Evolutionary conservation across 1,140 invertebrate genomes (phyloP), one percentile per base, ranked within the genome.

Genomic region (Drosophila lini): DNA sequence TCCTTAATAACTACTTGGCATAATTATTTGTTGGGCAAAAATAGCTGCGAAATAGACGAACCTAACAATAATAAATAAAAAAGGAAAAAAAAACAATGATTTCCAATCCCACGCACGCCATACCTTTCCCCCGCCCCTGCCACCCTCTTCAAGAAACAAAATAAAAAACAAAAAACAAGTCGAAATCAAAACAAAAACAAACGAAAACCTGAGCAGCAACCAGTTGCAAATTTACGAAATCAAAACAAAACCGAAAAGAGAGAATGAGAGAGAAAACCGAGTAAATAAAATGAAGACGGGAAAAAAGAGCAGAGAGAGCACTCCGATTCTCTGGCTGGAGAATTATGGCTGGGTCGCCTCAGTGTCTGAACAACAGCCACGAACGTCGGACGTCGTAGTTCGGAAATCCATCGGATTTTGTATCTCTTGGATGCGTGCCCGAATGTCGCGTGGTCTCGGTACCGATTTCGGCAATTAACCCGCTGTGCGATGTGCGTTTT

Each of bases 291-390:
- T 11, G 8, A 42, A 52, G 31, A 34, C 16, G 8, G 15, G 1
- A 28, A 61, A 16, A 62, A 16, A 61, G 36, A 19, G 15, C 16
- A 40, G 7, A 55, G 47, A 74, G 56, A 64, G 34, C 34, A 50
- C 34, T 38, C 2, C 34, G 52, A 38, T 40, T 55, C 52, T 55
- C 52, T 22, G 65, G 70, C 78, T 73, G 48, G 50, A 78, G 71
- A 74, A 65, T 53, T 78, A 63, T 65, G 52, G 62, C 61, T 55
- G 64, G 38, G 74, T 28, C 60, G 82, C 82, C 76, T 78, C 77
- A 88, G 83, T 88, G 68, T 80, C 76, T 82, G 47, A 88, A 47
- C 64, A 83, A 71, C 83, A 71, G 83, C 68, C 59, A 65, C 79
- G 79, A 88, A 65, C 25, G 71, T 59, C 76, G 80, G 83, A 80